Base-by-base conservation (phyloP, 2,113 vertebrate species). In the Epinephelus lanceolatus region DNA sequence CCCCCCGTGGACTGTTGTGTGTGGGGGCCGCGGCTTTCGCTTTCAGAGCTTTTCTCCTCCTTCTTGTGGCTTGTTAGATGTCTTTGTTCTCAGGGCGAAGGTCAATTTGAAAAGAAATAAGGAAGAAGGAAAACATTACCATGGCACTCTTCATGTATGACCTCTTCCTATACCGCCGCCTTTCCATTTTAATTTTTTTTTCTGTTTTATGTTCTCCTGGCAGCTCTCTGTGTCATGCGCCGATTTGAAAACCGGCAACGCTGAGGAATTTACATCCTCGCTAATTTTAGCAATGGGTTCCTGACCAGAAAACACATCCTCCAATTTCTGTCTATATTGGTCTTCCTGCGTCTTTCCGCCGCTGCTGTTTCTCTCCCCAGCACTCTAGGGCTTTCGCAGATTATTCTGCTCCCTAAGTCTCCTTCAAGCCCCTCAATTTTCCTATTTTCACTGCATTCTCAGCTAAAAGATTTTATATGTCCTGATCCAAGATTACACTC, bases 241-340 rank as follows among this genome's bases (percentile, higher is more conserved):
- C 33, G 80, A 90, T 82, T 83, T 63, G 78, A 91, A 87, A 94
- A 91, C 81, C 83, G 88, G 87, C 84, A 93, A 85, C 76, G 37
- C 90, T 89, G 81, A 90, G 95, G 94, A 95, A 96, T 95, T 95
- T 95, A 94, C 93, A 94, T 95, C 86, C 92, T 68, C 40, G 88
- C 92, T 96, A 94, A 95, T 93, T 96, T 96, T 96, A 95, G 94
- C 92, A 76, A 93, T 80, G 93, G 94, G 93, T 96, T 95, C 93
- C 92, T 95, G 91, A 96, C 95, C 94, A 94, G 93, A 95, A 95
- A 93, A 95, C 95, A 95, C 94, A 95, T 93, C 91, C 95, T 95
- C 90, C 93, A 94, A 94, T 95, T 95, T 95, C 85, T 90, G 91
- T 88, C 95, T 96, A 95, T 95, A 95, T 94, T 89, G 90, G 94